Evolutionary conservation across 2,797 vertebrate genomes (phyloP).

Genomic region (Urosaurus nigricauda): DNA sequence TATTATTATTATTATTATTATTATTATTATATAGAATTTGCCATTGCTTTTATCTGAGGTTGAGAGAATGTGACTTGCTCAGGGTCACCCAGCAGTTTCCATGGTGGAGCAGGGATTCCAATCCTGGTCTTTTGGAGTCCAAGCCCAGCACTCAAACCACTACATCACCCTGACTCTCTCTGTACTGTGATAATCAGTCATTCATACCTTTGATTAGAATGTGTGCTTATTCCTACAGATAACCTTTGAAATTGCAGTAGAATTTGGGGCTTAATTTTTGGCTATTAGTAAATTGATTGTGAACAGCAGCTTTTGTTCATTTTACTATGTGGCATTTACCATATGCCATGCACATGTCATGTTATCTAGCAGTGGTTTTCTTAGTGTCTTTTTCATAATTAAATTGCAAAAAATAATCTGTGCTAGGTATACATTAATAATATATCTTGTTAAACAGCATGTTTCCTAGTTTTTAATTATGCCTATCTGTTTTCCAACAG

Average conservation of each 20-base stretch:
- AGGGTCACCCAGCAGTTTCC: no score
- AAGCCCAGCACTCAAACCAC: no score
- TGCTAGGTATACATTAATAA: background rate
- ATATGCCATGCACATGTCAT: background rate
- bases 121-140: no score
- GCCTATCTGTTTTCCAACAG: constrained; percentile 74
- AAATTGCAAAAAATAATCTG: background rate
- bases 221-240: background rate
- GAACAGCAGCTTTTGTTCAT: background rate
- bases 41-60: no score
- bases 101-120: no score
- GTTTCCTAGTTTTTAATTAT: constrained; percentile 28
- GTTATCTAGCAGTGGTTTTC: background rate
- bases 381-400: background rate
- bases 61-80: no score
- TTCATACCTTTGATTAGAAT: background rate
- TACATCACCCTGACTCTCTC: no score
- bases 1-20: no score
- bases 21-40: no score
- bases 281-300: background rate
- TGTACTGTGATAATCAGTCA: background rate
- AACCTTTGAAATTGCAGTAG: background rate
- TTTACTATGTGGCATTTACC: background rate
- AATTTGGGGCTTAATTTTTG: background rate
- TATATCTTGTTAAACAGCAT: background rate